Conservation (phyloP, 1,140 invertebrate genomes). For the Daktulosphaira vitifoliae region DNA sequence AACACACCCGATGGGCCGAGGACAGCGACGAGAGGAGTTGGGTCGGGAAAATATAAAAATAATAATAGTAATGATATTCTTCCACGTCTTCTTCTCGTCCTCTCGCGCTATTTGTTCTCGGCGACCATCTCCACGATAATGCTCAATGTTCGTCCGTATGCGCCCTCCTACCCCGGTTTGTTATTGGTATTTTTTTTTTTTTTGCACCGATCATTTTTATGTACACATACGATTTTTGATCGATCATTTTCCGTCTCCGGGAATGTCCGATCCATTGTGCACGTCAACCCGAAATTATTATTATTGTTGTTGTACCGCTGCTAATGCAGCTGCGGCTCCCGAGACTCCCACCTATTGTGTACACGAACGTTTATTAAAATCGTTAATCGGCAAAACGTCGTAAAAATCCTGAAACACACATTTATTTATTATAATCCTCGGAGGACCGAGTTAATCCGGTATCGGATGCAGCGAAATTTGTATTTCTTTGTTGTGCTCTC, state of each 20-base stretch:
- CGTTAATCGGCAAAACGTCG: conserved; percentile 33
- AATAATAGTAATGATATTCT: too few species aligned
- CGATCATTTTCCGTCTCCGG: conserved; percentile 30
- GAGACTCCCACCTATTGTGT: conserved; percentile 29
- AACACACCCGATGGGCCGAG: conserved; percentile 17
- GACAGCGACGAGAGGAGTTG: too few species aligned
- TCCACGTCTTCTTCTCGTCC: conserved; percentile 3
- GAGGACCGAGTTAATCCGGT: conserved; percentile 21
- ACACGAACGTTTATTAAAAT: conserved; percentile 20
- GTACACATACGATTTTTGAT: conserved; percentile 28
- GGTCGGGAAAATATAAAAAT: too few species aligned
- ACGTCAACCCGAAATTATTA: conserved; percentile 5
- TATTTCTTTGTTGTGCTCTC: conserved; percentile 14
- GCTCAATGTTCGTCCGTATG: too few species aligned
- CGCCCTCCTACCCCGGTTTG: too few species aligned
- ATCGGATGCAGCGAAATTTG: conserved; percentile 22
- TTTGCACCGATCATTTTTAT: background rate
- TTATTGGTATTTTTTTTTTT: background rate
- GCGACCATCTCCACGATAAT: too few species aligned
- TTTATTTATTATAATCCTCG: conserved; percentile 9
- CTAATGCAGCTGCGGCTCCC: background rate
- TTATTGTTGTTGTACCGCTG: conserved; percentile 31
- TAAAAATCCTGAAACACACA: conserved; percentile 19
- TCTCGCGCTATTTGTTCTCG: background rate
- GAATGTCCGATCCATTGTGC: conserved; percentile 25